Evolutionary conservation across 2,797 vertebrate species (phyloP).

Genomic region (Gallinago nigripennis): DNA sequence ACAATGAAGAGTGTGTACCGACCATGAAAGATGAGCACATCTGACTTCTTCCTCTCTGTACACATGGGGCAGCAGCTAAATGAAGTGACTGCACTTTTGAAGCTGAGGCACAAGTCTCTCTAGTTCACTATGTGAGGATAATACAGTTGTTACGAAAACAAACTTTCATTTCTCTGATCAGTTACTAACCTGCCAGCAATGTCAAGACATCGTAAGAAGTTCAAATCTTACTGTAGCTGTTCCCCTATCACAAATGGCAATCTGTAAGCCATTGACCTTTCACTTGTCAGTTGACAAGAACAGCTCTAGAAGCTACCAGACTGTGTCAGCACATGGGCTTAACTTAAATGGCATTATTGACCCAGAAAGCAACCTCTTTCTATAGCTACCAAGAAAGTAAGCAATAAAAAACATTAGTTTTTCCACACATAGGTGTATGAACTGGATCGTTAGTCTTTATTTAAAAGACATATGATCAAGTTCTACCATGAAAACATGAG

Average conservation of each 20-base stretch:
- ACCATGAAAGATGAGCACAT: neutral
- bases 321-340: slow-evolving; percentile 37
- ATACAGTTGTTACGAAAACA: neutral
- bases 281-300: slow-evolving; percentile 23
- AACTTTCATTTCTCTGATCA: neutral
- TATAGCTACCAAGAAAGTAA: neutral
- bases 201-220: neutral
- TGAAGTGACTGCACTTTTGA: neutral
- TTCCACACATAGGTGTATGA: neutral
- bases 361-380: slow-evolving; percentile 59
- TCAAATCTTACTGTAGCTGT: neutral
- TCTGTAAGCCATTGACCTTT: slow-evolving; percentile 64
- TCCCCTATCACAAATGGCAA: slow-evolving; percentile 8
- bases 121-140: neutral
- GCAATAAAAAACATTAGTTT: slow-evolving; percentile 8
- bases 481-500: neutral
- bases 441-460: neutral
- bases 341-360: slow-evolving; percentile 65
- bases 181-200: neutral
- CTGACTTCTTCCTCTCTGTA: neutral
- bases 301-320: slow-evolving; percentile 41
- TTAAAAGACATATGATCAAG: slow-evolving; percentile 15
- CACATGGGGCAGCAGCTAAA: neutral
- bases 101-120: neutral
- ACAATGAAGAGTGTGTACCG: neutral